These are phyloP conservation scores for Cairina moschata DNA, from an alignment of 2,113 vertebrate species.

Conservation along the genomic window DNA sequence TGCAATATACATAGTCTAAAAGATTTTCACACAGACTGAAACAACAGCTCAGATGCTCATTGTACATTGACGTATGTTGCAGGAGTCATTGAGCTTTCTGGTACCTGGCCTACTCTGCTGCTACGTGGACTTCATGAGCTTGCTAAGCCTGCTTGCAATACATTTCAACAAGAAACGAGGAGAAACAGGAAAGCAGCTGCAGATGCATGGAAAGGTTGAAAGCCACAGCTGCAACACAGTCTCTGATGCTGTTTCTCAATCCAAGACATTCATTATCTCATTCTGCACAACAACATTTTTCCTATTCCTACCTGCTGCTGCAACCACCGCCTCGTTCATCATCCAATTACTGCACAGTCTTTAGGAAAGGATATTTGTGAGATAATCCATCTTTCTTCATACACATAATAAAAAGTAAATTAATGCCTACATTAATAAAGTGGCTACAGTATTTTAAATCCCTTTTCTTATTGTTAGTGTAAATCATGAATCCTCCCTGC, in stretches of 20 bases:
- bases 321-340: not conserved
- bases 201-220: not conserved
- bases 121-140: not conserved
- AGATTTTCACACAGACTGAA: not conserved
- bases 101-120: not conserved
- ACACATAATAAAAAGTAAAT: not conserved
- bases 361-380: constrained; percentile 26
- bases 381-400: not conserved
- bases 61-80: not conserved
- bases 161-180: not conserved
- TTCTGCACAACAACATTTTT: not conserved
- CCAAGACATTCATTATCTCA: not conserved
- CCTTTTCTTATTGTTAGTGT: not conserved
- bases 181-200: not conserved
- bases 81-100: not conserved
- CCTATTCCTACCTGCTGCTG: not conserved
- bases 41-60: not conserved
- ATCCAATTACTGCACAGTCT: not conserved
- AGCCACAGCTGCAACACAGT: not conserved
- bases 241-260: not conserved
- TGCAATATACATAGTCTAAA: not conserved
- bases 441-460: not conserved
- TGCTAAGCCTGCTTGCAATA: not conserved
- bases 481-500: not conserved
- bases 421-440: constrained; percentile 27